Evolutionary conservation across 2,888 invertebrate species (phyloP), one percentile per base, ranked within the genome.

Genomic region (Drosophila koepferae): DNA sequence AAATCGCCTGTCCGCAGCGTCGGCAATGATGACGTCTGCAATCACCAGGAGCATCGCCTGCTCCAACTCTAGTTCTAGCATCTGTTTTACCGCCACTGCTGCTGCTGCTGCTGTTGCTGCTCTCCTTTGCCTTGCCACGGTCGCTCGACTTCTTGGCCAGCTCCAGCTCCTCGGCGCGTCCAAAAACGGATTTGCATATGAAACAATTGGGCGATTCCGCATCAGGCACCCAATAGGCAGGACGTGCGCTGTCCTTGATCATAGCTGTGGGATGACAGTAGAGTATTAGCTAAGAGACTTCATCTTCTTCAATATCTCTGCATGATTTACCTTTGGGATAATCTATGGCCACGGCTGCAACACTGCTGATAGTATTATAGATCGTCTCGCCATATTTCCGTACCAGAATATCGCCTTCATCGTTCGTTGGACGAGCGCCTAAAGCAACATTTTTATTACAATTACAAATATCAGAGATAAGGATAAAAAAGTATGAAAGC

Each of bases 181-280:
- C 94, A 91, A 97, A 97, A 31, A 92, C 92, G 36, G 92, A 91
- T 34, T 94, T 92, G 91, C 97, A 97, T 14, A 96, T 94, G 72
- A 93, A 94, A 91, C 97, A 97, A 63, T 93, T 92, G 23, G 94
- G 94, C 59, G 96, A 95, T 84, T 96, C 95, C 7, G 94, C 94
- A 91, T 97, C 97, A 0, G 97, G 96, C 40, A 95, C 95, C 97
- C 97, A 97, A 92, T 97, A 97, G 0, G 95, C 93, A 1, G 97
- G 97, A 44, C 97, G 94, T 7, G 95, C 96, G 6, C 95, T 94
- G 77, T 96, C 96, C 92, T 97, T 97, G 54, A 97, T 95, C 53
- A 96, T 92, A 59, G 94, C 95, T 95, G 61, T 8, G n/a, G n/a
- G 1, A 18, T 0, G 3, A 40, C 14, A 51, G 4, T 14, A 1